These are phyloP conservation scores for Anoplophora glabripennis DNA, from an alignment of 1,140 invertebrate genomes.

Conservation along the genomic window DNA sequence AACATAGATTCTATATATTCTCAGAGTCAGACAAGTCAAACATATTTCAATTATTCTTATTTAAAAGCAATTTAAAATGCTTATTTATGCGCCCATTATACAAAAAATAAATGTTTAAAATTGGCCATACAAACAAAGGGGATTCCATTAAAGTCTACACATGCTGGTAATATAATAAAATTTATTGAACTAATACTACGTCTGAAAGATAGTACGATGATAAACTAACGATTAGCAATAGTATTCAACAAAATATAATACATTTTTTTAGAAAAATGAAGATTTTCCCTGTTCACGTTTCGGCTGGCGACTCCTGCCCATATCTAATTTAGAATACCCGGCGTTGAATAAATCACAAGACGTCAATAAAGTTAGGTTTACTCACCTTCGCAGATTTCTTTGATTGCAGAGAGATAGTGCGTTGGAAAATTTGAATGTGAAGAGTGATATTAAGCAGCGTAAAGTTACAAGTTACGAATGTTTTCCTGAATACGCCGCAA, in stretches of 20 bases:
- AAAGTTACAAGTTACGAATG: neutral
- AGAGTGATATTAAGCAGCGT: conserved; percentile 10
- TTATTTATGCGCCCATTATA: conserved; percentile 2
- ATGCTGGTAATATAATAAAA: conserved; percentile 24
- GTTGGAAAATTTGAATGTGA: conserved; percentile 22
- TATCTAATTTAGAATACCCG: conserved; percentile 25
- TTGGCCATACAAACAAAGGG: conserved; percentile 32
- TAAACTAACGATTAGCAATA: conserved; percentile 11
- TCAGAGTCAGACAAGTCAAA: neutral
- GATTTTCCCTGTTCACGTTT: neutral
- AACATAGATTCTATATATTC: neutral
- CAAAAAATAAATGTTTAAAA: conserved; percentile 13
- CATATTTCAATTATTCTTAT: neutral
- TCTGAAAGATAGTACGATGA: neutral
- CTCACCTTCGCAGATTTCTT: conserved; percentile 25
- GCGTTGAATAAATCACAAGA: conserved; percentile 20
- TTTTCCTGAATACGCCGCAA: conserved; percentile 15
- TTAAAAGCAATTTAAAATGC: conserved; percentile 4
- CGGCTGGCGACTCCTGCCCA: conserved; percentile 17
- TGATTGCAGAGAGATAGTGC: neutral
- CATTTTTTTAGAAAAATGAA: too few relatives aligned
- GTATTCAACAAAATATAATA: neutral
- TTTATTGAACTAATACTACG: conserved; percentile 2
- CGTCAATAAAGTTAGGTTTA: conserved; percentile 9
- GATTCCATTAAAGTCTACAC: conserved; percentile 33